Evolutionary conservation across 1,140 invertebrate genomes (phyloP), one percentile per base, ranked within the genome.

Genomic region (Papilio helenus): DNA sequence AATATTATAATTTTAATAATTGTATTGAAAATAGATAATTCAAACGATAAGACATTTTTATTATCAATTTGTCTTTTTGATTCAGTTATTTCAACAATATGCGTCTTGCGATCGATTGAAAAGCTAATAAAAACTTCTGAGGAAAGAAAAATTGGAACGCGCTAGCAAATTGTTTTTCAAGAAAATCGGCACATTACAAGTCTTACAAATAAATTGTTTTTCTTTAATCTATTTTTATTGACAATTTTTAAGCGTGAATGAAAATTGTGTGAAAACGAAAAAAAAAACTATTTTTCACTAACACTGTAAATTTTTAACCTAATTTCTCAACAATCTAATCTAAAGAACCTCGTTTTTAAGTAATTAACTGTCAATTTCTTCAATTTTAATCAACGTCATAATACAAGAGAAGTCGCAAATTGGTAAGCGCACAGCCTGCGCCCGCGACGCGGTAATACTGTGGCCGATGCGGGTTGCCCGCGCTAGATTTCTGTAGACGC

Each of bases 71-170:
- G 18, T 74, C 39, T 49, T 51, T 46, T 74, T 74, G 72, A 74
- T 49, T 74, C 12, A 20, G 5, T 74, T 46, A 44, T 74, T 46
- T 51, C 14, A 26, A 72, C 39, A 49, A 51, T 46, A 74, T 72
- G 72, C 44, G 39, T 49, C 39, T 14, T 49, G 8, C 14, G 29
- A 1, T 74, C 72, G 23, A 74, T 49, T 46, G 58, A 72, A 72
- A 74, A 44, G 72, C 42, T 16, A 74, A 74, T 46, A 74, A 74
- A 73, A 74, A 46, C 20, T 74, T 74, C 20, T 46, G 14, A 74
- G 9, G 20, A 74, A 74, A 74, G 20, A 44, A 74, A 74, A 74
- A 49, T 74, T 49, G 42, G 42, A 74, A 49, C 72, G 20, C 10
- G 44, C 16, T 29, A 16, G 20, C 72, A 49, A 46, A 23, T 46